Conservation (phyloP, 2,797 vertebrate species). For the Clarias pachynema region DNA sequence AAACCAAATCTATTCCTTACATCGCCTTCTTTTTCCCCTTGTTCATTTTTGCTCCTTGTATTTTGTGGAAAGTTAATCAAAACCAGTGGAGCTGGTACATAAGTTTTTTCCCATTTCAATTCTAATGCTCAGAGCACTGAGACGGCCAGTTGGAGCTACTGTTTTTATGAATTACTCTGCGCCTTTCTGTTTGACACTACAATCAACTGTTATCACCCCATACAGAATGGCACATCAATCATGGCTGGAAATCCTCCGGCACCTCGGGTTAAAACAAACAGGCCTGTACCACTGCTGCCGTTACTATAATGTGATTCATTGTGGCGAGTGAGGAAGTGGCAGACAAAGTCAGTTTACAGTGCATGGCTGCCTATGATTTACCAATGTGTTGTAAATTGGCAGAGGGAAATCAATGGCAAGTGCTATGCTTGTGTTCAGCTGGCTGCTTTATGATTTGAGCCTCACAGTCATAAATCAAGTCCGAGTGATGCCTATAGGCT, state of each 20-base stretch:
- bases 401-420: conserved; percentile 49
- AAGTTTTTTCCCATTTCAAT: conserved; percentile 27
- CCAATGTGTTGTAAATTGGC: conserved; percentile 52
- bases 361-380: conserved; percentile 54
- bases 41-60: background rate
- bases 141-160: conserved; percentile 36
- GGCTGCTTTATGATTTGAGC: conserved; percentile 58
- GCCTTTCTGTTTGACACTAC: conserved; percentile 51
- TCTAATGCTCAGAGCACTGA: conserved; percentile 26
- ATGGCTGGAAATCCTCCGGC: conserved; percentile 36
- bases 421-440: conserved; percentile 47
- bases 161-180: conserved; percentile 52
- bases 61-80: conserved; percentile 31
- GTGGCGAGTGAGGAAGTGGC: conserved; percentile 33
- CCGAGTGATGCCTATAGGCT: conserved; percentile 57
- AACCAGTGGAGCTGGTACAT: conserved; percentile 11
- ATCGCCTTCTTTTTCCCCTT: background rate
- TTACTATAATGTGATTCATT: conserved; percentile 53
- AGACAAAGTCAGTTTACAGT: conserved; percentile 48
- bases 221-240: conserved; percentile 47
- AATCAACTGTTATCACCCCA: conserved; percentile 56
- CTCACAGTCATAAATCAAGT: conserved; percentile 60
- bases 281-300: conserved; percentile 26
- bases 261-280: conserved; percentile 53
- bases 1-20: background rate